Percentiles rank a stretch among this genome's conserved stretches.
phyloP scores from a whole-genome alignment of 2,797 vertebrate species.

The Craterocephalus amniculus region DNA sequence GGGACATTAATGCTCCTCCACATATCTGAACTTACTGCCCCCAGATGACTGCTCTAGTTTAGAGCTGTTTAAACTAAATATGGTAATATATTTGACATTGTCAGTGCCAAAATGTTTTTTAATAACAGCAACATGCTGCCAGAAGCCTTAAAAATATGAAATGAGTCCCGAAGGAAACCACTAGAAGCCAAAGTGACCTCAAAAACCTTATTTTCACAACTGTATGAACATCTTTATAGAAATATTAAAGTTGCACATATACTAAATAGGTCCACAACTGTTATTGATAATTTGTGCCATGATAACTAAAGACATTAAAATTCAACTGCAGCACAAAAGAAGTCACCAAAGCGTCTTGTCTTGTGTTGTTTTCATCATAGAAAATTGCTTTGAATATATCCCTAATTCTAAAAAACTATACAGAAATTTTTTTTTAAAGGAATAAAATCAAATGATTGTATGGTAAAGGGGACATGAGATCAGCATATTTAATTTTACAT shows the following conservation, averaged over 20 bases:
- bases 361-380: not conserved
- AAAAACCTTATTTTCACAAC: constrained; percentile 22
- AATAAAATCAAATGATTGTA: too few relatives aligned
- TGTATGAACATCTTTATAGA: constrained; percentile 31
- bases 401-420: too few relatives aligned
- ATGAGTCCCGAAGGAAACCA: constrained; percentile 49
- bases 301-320: constrained; percentile 23
- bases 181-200: constrained; percentile 64
- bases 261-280: constrained; percentile 28
- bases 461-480: too few relatives aligned
- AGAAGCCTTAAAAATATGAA: constrained; percentile 26
- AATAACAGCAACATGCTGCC: constrained; percentile 33
- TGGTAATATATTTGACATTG: constrained; percentile 23
- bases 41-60: constrained; percentile 20
- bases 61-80: constrained; percentile 27
- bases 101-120: constrained; percentile 31
- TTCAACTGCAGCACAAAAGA: constrained; percentile 17
- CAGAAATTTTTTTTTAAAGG: too few relatives aligned
- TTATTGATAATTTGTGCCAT: constrained; percentile 4
- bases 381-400: too few relatives aligned
- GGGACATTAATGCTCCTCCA: constrained; percentile 6
- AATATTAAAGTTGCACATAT: constrained; percentile 33
- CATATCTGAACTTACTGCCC: not conserved
- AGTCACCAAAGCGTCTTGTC: not conserved
- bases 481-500: not conserved